These are phyloP conservation scores for Pristionchus entomophagus DNA, from an alignment of 2,888 invertebrate genomes.

Conservation along the genomic window DNA sequence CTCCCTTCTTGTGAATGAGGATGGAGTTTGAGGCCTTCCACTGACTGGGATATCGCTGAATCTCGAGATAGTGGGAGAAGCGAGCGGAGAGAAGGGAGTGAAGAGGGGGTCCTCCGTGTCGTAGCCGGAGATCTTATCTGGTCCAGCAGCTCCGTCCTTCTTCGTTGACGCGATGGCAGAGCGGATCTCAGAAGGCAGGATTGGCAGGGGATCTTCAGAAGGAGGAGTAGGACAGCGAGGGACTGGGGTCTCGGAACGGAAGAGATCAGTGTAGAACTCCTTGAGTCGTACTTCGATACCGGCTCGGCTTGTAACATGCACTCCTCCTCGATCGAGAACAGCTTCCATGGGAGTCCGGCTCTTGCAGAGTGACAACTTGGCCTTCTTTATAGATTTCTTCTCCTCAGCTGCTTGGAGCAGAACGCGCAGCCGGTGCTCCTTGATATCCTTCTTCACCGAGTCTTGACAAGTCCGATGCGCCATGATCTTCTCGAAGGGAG, in stretches of 20 bases:
- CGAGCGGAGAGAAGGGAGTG: not conserved
- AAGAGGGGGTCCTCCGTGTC: not conserved
- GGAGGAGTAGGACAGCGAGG: too few relatives aligned
- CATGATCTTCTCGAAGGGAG: too few relatives aligned
- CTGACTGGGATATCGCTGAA: too few relatives aligned
- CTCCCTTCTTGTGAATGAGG: too few relatives aligned
- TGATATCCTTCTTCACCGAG: conserved; percentile 1
- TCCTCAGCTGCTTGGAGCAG: conserved; percentile 1
- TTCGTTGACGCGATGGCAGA: not conserved
- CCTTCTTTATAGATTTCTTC: too few relatives aligned
- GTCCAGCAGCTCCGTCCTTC: not conserved
- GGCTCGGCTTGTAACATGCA: not conserved
- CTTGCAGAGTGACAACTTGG: not conserved
- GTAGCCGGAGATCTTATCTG: not conserved
- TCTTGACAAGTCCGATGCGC: too few relatives aligned
- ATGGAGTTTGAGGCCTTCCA: too few relatives aligned
- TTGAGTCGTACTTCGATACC: too few relatives aligned
- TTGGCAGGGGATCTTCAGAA: too few relatives aligned
- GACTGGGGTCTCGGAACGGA: too few relatives aligned
- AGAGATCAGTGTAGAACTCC: too few relatives aligned
- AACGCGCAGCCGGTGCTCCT: not conserved
- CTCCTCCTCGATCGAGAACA: not conserved
- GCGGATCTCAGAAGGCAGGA: not conserved
- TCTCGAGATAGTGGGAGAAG: too few relatives aligned
- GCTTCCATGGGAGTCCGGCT: not conserved